Conservation (phyloP, 2,113 vertebrate genomes). For the Chroicocephalus ridibundus region DNA sequence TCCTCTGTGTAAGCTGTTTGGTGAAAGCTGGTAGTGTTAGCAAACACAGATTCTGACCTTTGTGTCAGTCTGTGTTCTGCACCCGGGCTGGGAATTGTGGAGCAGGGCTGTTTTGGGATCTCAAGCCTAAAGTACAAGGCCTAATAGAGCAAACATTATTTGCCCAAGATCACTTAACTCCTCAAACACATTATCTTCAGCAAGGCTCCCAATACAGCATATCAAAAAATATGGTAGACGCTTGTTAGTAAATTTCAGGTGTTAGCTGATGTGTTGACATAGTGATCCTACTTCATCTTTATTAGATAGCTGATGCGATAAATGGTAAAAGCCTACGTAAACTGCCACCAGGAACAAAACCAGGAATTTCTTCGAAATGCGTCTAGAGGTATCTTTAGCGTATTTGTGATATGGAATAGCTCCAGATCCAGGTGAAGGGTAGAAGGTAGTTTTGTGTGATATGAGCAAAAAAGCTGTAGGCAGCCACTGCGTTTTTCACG, state of each 20-base stretch:
- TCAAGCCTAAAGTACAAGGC: neutral
- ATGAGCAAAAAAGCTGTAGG: neutral
- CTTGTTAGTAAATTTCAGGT: neutral
- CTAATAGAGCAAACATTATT: neutral
- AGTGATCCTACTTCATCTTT: neutral
- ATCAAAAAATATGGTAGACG: neutral
- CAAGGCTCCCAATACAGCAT: neutral
- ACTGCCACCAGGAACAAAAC: neutral
- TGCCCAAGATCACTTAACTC: neutral
- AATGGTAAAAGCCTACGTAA: neutral
- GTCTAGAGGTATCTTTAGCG: neutral
- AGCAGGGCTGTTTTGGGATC: neutral
- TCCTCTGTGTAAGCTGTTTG: neutral
- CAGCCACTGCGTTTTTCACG: neutral
- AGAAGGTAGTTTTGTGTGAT: neutral
- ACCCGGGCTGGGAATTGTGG: too few species aligned
- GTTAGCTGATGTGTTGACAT: neutral
- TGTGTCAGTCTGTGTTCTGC: neutral
- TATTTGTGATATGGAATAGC: neutral
- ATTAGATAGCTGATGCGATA: neutral
- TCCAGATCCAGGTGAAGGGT: neutral
- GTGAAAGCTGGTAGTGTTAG: neutral
- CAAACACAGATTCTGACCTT: neutral
- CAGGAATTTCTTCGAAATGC: neutral
- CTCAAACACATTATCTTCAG: neutral